Base-by-base conservation (phyloP, 2,797 vertebrate species). In the Podargus strigoides region DNA sequence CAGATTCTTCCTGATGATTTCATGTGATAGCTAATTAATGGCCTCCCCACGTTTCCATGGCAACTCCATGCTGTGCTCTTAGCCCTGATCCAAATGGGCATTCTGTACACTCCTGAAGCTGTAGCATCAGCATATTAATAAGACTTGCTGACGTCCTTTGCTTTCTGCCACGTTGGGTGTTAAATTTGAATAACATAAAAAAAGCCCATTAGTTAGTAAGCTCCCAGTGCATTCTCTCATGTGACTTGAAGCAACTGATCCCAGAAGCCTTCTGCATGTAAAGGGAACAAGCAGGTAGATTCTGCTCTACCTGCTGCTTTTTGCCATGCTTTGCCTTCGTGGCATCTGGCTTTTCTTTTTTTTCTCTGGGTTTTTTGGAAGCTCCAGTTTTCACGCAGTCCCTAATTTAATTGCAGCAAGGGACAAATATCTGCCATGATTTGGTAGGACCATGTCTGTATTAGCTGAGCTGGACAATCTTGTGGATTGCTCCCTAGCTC, bases 1-100 rank as follows among this genome's bases (percentile, higher is more conserved):
- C 94, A 89, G 89, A 73, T 85, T 95, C 96, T 95, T 95, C 73
- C 69, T 90, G 96, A 90, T 79, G 83, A 96, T 96, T 97, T 96
- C 94, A 93, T 95, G 64, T 93, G 95, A 97, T 95, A 90, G 92
- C 79, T 98, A 97, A 98, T 97, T 97, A 98, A 97, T 96, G 86
- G 73, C 87, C 86, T 97, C 87, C 91, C 95, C 66, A 62, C 0
- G 90, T 98, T 97, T 97, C 97, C 95, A 97, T 96, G 84, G 97
- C 67, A 97, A 98, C 97, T 76, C 62, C 96, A 93, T 12, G 91
- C 94, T 97, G 97, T 94, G 87, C 97, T 96, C 85, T 95, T 79
- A 97, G 94, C 86, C 94, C 78, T 95, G 94, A 95, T 97, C 97
- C 96, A 97, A 97, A 83, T 89, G 97, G 97, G 95, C 95, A 95